phyloP scores from a whole-genome alignment of 2,113 vertebrate species.

The Terrapene triunguis region DNA sequence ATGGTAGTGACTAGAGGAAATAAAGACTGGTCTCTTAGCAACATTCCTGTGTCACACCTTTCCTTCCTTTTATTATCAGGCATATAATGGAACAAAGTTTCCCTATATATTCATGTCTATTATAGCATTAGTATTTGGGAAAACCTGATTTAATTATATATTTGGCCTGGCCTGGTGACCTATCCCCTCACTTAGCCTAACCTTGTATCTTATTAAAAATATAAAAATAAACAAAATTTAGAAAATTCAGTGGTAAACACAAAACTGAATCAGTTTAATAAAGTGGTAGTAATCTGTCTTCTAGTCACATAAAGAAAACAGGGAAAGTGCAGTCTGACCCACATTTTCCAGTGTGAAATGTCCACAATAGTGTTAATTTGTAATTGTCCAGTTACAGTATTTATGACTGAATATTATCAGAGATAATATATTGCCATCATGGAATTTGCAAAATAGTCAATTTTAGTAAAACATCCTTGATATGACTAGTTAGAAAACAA shows the following conservation, averaged over 20 bases:
- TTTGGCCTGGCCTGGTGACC: not conserved
- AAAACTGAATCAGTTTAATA: not conserved
- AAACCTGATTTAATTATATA: not conserved
- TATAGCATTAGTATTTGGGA: not conserved
- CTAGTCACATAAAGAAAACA: not conserved
- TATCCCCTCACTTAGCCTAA: not conserved
- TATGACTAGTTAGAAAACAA: constrained; percentile 15
- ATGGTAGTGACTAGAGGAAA: not conserved
- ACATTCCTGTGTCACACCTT: not conserved
- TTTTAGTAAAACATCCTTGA: constrained; percentile 34
- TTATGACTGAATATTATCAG: constrained; percentile 57
- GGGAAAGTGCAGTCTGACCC: not conserved
- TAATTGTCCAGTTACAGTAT: constrained; percentile 11
- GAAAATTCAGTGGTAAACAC: not conserved
- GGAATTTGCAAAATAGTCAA: constrained; percentile 38
- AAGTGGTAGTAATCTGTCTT: not conserved
- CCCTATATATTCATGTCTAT: not conserved
- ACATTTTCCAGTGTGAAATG: not conserved
- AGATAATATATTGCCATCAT: constrained; percentile 46
- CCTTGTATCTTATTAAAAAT: not conserved
- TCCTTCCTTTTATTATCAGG: not conserved
- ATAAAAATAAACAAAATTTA: not conserved
- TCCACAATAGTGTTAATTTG: constrained; percentile 18
- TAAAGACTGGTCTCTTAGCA: not conserved
- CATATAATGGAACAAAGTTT: not conserved